Base-by-base conservation (phyloP, 2,888 invertebrate species). In the Cenopis cana region DNA sequence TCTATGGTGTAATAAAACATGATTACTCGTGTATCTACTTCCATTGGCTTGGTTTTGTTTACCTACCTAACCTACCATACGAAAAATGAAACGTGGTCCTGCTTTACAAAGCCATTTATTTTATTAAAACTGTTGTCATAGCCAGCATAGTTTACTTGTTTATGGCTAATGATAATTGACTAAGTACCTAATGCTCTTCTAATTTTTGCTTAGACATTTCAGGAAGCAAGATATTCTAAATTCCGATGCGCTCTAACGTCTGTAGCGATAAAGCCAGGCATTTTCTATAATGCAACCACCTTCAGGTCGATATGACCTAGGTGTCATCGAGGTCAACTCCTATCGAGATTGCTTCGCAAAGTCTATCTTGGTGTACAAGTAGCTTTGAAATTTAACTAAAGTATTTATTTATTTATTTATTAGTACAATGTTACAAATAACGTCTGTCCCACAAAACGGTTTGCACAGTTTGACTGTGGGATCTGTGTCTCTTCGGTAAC, bases 251-350 rank as follows among this genome's bases (percentile, higher is more conserved):
- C 36, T 18, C 36, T 57, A 36, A 57, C 18, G 36, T 36, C 17
- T 36, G 20, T 24, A 24, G 24, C 46, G 59, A 46, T 60, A 46
- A 41, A 59, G 5, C 20, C 41, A 24, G 46, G 59, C 41, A 41
- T 14, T 41, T 38, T 57, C 11, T 17, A 24, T n/a, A n/a, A n/a
- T 24, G n/a, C n/a, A n/a, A n/a, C 9, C 46, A 60, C 11, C 46
- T 46, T 46, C 24, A n/a, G 24, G 20, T 24, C 41, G 60, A 60
- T 60, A 46, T 60, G n/a, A n/a, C n/a, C n/a, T 46, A 41, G 24
- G 46, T 46, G n/a, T 60, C 60, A 60, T 60, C 24, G 24, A 60
- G 60, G 60, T 60, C 60, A 60, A 60, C 2, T n/a, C n/a, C n/a
- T 46, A 46, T 41, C 41, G 41, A 46, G 46, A 46, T 60, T 60